Evolutionary conservation across 2,888 invertebrate species (phyloP), one percentile per base, ranked within the genome.

Genomic region (Eugnorisma glareosa): DNA sequence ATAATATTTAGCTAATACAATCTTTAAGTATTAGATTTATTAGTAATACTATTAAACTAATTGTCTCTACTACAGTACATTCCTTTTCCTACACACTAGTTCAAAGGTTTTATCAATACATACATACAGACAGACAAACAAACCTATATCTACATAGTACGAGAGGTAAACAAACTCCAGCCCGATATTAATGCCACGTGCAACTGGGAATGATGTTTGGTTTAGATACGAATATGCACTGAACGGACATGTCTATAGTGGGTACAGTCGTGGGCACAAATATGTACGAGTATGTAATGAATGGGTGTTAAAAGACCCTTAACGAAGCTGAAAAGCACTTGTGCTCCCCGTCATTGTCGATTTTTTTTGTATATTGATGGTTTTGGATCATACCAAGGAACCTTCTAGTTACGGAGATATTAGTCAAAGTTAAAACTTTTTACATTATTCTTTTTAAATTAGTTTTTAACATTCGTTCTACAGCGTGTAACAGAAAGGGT

Each of bases 161-260:
- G 10, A 79, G 82, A 87, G 88, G 88, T 86, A 86, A 86, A 88
- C 71, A 87, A 87, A 88, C 87, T 88, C 84, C 51, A 24, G 6
- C 2, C 74, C 40, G 87, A 87, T 87, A 79, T 88, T 79, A 88
- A 63, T 48, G 69, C 81, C 87, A 87, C 87, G 87, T 87, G 87
- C 83, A 88, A 81, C 79, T 59, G 61, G 21, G 57, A 71, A 43
- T 71, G 31, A 78, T 75, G 71, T 80, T 77, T 79, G 68, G 74
- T 76, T 75, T 69, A 82, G 87, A 84, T 82, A 86, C 61, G 37
- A 77, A 45, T 69, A 77, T 79, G 76, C 67, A 86, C 63, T 74
- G 67, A 83, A 77, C 57, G 51, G 43, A 57, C 69, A 77, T 71
- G 76, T 76, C 75, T 45, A 37, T 69, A 67, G 75, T 2, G 48